A percentile compares a stretch with the other conserved stretches of the same genome.
Evolutionary conservation across 2,888 invertebrate species (phyloP).

Genomic region (Spilarctia lutea): DNA sequence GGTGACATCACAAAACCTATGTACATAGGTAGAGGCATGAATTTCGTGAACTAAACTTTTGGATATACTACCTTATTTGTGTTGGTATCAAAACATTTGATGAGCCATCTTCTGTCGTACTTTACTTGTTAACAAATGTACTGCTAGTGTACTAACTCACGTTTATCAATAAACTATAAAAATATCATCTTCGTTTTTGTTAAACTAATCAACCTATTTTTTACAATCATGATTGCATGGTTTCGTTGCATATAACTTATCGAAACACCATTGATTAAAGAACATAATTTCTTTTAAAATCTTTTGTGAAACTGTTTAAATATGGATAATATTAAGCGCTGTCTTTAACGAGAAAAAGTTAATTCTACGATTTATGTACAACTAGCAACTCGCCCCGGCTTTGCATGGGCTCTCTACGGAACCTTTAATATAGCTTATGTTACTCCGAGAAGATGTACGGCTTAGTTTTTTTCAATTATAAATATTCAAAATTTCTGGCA

Average conservation of each 20-base stretch:
- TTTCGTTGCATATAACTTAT: not conserved
- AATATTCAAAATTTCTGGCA: too few species aligned
- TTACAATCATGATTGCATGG: not conserved
- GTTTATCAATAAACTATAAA: too few species aligned
- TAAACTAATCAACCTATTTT: not conserved
- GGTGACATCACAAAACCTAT: constrained; percentile 59
- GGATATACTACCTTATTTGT: constrained; percentile 26
- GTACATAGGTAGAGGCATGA: constrained; percentile 54
- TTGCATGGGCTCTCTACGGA: too few species aligned
- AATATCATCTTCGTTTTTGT: too few species aligned
- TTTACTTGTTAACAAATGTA: not conserved
- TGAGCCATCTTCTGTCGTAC: not conserved
- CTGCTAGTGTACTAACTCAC: too few species aligned
- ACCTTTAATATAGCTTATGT: too few species aligned
- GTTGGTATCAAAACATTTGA: not conserved
- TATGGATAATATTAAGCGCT: too few species aligned
- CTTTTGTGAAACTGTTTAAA: not conserved
- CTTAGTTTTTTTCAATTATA: too few species aligned
- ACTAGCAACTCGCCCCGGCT: too few species aligned
- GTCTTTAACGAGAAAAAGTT: too few species aligned
- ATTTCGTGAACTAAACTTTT: constrained; percentile 66
- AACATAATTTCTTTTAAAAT: not conserved
- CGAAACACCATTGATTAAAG: not conserved
- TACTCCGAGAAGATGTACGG: too few species aligned
- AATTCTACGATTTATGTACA: too few species aligned